Base-by-base conservation (phyloP, 53 echinoderm and acorn worm species). In the Holothuria scabra region DNA sequence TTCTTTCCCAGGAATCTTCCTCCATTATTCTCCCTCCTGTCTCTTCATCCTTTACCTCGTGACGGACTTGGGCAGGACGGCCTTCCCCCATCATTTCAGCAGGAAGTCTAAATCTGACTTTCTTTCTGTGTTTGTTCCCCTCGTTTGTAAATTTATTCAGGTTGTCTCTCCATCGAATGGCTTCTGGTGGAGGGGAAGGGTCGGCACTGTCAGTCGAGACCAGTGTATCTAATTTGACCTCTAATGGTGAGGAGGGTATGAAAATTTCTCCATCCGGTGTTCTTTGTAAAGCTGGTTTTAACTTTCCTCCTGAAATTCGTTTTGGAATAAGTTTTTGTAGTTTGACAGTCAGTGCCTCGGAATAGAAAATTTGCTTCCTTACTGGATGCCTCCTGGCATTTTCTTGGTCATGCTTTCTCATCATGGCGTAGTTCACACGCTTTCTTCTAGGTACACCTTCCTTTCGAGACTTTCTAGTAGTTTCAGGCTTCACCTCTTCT, bases 311-410 rank as follows among this genome's bases (percentile, higher is more conserved):
- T 12, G 93, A 87, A 1, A 85, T 3, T 29, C 92, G 68, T 25
- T 89, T 81, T 28, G 91, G 93, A 9, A 91, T 91, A n/a, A 89
- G 83, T 33, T 83, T 91, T 72, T 96, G 70, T 8, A 93, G 67
- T 65, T 93, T 93, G 25, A 64, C 74, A 30, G 91, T 87, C 56
- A 93, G 63, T 14, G 89, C 68, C 28, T 93, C 91, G 10, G 93
- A 93, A 65, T 93, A 96, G 11, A 96, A 69, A 46, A 96, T 91
- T 63, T 91, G 93, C 28, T 96, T 96, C 67, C 81, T 69, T 32
- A 93, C 83, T 1, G 96, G 96, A 67, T 91, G 86, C 8, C 80
- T 76, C 55, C 82, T 87, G 3, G 96, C 91, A 8, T 79, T 87
- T 32, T 96, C 96, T 33, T 87, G 86, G 65, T 52, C 52, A 16